phyloP scores from a whole-genome alignment of 2,888 invertebrate species.

The Periphyllus acericola region DNA sequence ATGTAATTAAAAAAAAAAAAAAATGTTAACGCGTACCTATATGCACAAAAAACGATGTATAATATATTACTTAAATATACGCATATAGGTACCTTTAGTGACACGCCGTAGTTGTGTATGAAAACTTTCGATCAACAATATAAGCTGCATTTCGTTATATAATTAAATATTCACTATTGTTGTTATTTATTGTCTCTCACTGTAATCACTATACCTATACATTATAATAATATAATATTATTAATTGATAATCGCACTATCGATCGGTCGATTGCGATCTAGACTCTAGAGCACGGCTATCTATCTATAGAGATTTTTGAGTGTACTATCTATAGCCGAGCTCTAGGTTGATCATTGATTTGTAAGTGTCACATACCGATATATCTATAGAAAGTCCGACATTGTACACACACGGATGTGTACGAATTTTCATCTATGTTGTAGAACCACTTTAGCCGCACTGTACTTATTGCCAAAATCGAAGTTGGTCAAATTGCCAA shows the following conservation, averaged over 20 bases:
- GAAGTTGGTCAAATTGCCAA: too few species aligned
- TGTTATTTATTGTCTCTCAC: constrained; percentile 19
- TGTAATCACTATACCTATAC: neutral
- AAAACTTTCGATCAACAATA: constrained; percentile 24
- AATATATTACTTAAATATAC: neutral
- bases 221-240: neutral
- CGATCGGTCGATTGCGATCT: too few species aligned
- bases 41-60: neutral
- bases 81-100: neutral
- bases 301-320: too few species aligned
- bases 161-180: neutral
- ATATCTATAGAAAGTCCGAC: too few species aligned
- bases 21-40: neutral
- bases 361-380: too few species aligned
- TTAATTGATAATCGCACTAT: neutral
- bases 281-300: too few species aligned
- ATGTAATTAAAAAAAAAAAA: neutral
- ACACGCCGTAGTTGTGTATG: neutral
- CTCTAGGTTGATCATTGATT: too few species aligned
- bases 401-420: too few species aligned
- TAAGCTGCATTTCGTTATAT: constrained; percentile 1
- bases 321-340: too few species aligned
- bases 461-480: too few species aligned
- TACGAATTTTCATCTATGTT: too few species aligned
- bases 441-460: too few species aligned